Evolutionary conservation across 2,797 vertebrate species (phyloP).

Genomic region (Clamator glandarius): DNA sequence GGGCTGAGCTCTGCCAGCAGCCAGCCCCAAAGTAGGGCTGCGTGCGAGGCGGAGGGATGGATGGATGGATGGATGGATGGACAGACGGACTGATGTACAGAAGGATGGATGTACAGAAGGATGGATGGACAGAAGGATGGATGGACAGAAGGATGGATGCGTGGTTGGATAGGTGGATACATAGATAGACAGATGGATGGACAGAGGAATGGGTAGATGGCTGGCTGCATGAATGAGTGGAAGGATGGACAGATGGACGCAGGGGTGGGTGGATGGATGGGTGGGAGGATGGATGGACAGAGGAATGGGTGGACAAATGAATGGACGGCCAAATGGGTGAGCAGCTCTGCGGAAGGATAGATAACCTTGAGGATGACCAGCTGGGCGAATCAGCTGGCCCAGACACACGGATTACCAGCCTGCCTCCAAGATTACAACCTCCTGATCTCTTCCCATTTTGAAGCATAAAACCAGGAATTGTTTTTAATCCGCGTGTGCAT

Average conservation of each 20-base stretch:
- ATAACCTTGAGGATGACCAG: neutral
- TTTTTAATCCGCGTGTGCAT: neutral
- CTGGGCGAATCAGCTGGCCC: neutral
- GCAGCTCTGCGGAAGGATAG: neutral
- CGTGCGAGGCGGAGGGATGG: no score
- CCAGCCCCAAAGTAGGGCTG: no score
- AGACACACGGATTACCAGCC: neutral
- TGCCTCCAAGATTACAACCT: neutral
- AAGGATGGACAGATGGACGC: fast-evolving
- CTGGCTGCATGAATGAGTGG: no score
- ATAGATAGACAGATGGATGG: fast-evolving
- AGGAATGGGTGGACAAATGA: no score
- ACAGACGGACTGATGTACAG: no score
- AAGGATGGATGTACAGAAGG: no score
- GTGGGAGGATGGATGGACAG: no score
- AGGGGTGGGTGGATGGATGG: no score
- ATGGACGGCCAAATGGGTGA: neutral
- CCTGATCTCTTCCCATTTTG: neutral
- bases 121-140: no score
- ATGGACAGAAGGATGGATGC: fast-evolving
- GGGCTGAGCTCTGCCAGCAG: neutral
- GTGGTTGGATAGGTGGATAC: fast-evolving
- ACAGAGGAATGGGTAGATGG: no score
- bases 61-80: no score
- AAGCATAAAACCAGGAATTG: neutral